A percentile compares a stretch with the other conserved stretches of the same genome.
Conservation (phyloP, 35 echinoderm and acorn worm genomes). For the Apostichopus californicus region DNA sequence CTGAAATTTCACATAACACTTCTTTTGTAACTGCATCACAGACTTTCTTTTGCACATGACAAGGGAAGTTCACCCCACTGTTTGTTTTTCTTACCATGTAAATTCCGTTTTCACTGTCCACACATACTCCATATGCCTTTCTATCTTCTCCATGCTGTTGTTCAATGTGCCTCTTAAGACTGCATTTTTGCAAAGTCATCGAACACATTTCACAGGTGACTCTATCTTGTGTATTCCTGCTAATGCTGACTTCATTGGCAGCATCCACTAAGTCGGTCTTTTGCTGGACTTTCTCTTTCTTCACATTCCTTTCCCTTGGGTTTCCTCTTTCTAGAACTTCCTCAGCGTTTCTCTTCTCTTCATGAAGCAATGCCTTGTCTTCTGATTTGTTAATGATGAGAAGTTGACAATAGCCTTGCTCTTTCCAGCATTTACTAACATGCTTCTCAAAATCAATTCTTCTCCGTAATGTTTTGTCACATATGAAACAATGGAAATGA, state of each 20-base stretch:
- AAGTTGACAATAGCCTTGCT: neutral
- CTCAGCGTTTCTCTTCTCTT: neutral
- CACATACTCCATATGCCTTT: neutral
- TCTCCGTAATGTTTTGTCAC: neutral
- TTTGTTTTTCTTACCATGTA: constrained; percentile 25
- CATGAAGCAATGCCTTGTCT: neutral
- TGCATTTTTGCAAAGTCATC: neutral
- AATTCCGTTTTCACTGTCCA: neutral
- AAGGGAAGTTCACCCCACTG: neutral
- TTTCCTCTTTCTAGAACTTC: neutral
- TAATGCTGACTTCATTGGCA: neutral
- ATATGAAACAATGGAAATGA: too few species aligned
- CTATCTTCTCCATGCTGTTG: neutral
- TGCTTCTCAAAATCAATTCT: constrained; percentile 27
- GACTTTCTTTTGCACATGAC: constrained; percentile 21
- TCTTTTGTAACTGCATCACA: neutral
- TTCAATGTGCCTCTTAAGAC: neutral
- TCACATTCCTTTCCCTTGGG: neutral
- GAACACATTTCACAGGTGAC: neutral
- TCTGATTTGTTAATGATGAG: too few species aligned
- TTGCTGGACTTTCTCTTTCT: neutral
- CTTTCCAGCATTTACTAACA: constrained; percentile 29
- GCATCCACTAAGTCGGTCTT: neutral
- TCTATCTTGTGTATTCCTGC: neutral
- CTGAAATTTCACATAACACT: neutral